Evolutionary conservation across 2,797 vertebrate species (phyloP).

Genomic region (Hydrolagus colliei): DNA sequence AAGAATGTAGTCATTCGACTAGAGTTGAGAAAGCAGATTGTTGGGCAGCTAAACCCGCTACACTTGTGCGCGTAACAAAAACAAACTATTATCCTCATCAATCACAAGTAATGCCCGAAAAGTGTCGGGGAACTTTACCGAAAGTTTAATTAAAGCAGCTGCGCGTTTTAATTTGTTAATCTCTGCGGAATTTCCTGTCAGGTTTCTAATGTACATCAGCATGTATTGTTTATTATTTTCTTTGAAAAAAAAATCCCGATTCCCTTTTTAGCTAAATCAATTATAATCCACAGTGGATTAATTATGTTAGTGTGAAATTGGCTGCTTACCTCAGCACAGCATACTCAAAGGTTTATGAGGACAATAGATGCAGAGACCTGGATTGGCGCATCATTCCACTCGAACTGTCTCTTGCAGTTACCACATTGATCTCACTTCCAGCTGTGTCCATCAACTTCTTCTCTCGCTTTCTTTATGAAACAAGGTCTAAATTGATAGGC

Average conservation of each 20-base stretch:
- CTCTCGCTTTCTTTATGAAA: neutral
- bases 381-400: neutral
- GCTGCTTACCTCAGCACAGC: neutral
- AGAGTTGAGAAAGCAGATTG: neutral
- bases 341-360: slow-evolving; percentile 10
- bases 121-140: slow-evolving; percentile 67
- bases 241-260: slow-evolving; percentile 50
- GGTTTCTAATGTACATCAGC: slow-evolving; percentile 74
- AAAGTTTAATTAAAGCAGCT: slow-evolving; percentile 77
- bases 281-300: slow-evolving; percentile 73
- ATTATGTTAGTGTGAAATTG: slow-evolving; percentile 44
- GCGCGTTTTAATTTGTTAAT: slow-evolving; percentile 75
- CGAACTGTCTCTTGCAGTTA: neutral
- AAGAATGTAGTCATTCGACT: neutral
- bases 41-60: slow-evolving; percentile 37
- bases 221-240: slow-evolving; percentile 68
- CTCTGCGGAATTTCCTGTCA: slow-evolving; percentile 70
- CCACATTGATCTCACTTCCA: neutral
- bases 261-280: slow-evolving; percentile 75
- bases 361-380: neutral
- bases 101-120: slow-evolving; percentile 70
- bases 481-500: neutral
- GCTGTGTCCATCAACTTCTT: neutral
- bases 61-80: slow-evolving; percentile 57
- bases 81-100: slow-evolving; percentile 69